Evolutionary conservation across 1,140 invertebrate species (phyloP).

Genomic region (Sitobion miscanthi): DNA sequence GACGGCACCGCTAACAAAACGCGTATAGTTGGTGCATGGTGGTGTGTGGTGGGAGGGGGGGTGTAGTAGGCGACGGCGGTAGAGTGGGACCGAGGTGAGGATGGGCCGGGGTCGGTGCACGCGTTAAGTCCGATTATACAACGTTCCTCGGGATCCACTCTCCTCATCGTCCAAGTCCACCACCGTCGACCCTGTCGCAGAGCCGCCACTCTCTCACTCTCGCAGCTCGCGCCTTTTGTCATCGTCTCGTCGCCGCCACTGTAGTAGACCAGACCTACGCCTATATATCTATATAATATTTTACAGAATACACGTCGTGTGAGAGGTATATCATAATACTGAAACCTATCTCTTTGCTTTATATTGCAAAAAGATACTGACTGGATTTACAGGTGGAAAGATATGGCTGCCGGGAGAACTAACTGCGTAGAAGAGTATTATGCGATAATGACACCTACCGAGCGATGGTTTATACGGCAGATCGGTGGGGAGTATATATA

Average conservation of each 20-base stretch:
- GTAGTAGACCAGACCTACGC: background rate
- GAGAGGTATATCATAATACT: background rate
- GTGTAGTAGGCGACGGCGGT: background rate
- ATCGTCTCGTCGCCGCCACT: background rate
- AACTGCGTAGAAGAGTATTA: background rate
- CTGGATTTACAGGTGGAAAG: background rate
- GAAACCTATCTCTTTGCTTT: background rate
- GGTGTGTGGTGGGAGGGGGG: too few relatives aligned
- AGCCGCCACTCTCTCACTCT: background rate
- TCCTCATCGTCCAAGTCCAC: background rate
- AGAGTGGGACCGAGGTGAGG: background rate
- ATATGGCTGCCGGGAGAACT: background rate
- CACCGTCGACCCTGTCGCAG: background rate
- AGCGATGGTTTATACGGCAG: background rate
- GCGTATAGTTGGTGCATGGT: background rate
- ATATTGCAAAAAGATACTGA: background rate
- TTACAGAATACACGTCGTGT: background rate
- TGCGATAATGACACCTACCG: too few relatives aligned
- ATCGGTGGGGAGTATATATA: too few relatives aligned
- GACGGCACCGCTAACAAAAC: background rate
- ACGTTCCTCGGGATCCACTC: background rate
- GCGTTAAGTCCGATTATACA: slow-evolving; percentile 39
- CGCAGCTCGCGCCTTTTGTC: background rate
- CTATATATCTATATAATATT: background rate
- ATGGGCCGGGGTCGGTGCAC: background rate